phyloP scores from a whole-genome alignment of 35 echinoderm and acorn worm genomes.

The Anneissia japonica region DNA sequence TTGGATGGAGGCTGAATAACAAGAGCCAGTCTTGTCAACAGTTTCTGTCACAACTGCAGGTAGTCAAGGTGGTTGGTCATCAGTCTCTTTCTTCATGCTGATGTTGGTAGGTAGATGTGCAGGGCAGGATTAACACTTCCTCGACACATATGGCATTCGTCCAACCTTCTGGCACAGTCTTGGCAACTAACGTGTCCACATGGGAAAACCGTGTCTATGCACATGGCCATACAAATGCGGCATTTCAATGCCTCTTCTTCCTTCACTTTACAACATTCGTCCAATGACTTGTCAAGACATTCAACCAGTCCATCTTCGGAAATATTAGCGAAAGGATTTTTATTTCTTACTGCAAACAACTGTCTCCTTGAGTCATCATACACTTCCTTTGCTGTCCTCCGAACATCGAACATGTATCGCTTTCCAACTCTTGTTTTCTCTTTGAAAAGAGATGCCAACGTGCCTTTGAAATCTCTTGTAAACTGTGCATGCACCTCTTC shows the following conservation, averaged over 20 bases:
- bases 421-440: conserved; percentile 77
- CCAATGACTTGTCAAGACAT: background rate
- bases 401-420: conserved; percentile 83
- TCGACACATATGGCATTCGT: background rate
- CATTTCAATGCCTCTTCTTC: background rate
- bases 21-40: background rate
- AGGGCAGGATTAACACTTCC: background rate
- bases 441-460: conserved; percentile 76
- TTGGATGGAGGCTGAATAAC: background rate
- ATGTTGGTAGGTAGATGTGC: background rate
- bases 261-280: background rate
- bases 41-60: background rate
- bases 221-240: background rate
- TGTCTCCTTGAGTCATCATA: conserved; percentile 64
- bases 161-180: background rate
- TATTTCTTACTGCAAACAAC: background rate
- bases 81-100: background rate
- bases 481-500: conserved; percentile 59
- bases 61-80: background rate
- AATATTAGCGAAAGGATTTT: background rate
- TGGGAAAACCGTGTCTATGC: background rate
- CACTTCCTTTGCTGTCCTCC: conserved; percentile 75
- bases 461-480: conserved; percentile 76
- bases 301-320: background rate
- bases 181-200: background rate